Evolutionary conservation across 2,888 invertebrate genomes (phyloP).

Genomic region (Argyresthia goedartella): DNA sequence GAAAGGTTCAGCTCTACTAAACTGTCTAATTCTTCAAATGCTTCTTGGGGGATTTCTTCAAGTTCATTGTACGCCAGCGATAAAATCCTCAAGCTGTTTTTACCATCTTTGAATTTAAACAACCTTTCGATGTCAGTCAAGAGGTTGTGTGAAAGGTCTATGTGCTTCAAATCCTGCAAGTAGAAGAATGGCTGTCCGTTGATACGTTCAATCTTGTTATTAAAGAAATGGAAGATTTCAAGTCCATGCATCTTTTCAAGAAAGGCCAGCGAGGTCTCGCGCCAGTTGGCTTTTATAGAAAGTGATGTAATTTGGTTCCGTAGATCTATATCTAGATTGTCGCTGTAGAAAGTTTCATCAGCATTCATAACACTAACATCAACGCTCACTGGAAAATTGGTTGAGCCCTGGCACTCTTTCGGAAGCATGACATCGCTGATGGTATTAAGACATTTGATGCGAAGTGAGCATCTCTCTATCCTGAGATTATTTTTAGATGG

Average conservation of each 20-base stretch:
- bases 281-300: slow-evolving; percentile 28
- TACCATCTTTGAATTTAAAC: slow-evolving; percentile 35
- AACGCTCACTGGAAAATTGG: slow-evolving; percentile 33
- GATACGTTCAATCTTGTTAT: slow-evolving; percentile 32
- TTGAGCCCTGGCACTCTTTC: slow-evolving; percentile 33
- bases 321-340: slow-evolving; percentile 23
- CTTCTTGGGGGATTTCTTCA: slow-evolving; percentile 25
- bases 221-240: slow-evolving; percentile 25
- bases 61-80: slow-evolving; percentile 37
- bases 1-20: slow-evolving; percentile 46
- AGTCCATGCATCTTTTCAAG: slow-evolving; percentile 35
- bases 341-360: slow-evolving; percentile 23
- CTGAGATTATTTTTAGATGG: slow-evolving; percentile 22
- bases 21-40: slow-evolving; percentile 34
- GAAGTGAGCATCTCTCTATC: slow-evolving; percentile 28
- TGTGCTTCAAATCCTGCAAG: slow-evolving; percentile 28
- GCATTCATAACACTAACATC: slow-evolving; percentile 36
- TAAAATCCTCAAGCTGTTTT: slow-evolving; percentile 32
- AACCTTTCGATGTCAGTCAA: slow-evolving; percentile 31
- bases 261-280: slow-evolving; percentile 28
- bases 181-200: slow-evolving; percentile 29
- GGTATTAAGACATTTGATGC: slow-evolving; percentile 29
- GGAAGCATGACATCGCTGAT: slow-evolving; percentile 29
- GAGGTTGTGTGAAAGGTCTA: slow-evolving; percentile 41
- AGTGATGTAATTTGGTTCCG: slow-evolving; percentile 34